Evolutionary conservation across 2,113 vertebrate genomes (phyloP).

Genomic region (Eubucco bourcierii): DNA sequence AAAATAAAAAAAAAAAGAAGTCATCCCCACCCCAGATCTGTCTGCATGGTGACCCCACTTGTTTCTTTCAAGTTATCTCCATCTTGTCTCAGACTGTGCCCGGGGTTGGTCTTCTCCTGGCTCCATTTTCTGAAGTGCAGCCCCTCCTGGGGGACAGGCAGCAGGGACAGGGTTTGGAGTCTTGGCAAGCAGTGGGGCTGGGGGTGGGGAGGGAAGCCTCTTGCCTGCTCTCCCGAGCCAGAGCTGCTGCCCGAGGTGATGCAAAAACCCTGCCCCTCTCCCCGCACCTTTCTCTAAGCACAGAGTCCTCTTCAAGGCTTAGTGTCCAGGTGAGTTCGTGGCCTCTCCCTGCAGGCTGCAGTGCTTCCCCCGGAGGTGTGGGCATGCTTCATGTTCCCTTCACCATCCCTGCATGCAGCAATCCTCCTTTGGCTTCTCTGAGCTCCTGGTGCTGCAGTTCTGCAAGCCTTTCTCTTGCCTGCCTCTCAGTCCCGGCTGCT

Average conservation of each 20-base stretch:
- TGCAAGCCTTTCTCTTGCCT: neutral
- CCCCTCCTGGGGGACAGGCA: neutral
- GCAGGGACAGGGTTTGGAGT: neutral
- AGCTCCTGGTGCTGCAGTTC: neutral
- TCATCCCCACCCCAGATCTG: slow-evolving; percentile 51
- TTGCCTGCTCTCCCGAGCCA: neutral
- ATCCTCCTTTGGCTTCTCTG: neutral
- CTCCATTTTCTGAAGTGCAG: slow-evolving; percentile 72
- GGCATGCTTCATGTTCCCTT: neutral
- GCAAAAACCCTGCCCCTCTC: neutral
- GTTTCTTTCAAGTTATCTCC: slow-evolving; percentile 60
- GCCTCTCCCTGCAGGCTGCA: neutral
- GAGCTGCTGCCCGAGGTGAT: neutral
- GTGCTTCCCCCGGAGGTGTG: neutral
- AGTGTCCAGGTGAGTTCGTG: neutral
- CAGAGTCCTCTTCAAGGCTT: neutral
- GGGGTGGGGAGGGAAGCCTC: neutral
- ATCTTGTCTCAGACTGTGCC: slow-evolving; percentile 72
- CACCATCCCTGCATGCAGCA: neutral
- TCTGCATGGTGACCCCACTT: slow-evolving; percentile 76
- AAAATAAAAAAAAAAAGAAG: neutral
- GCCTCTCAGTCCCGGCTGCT: neutral
- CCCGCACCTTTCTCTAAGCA: neutral
- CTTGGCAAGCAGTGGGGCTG: neutral
- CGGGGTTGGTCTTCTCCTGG: slow-evolving; percentile 69